Evolutionary conservation across 2,797 vertebrate species (phyloP).

Genomic region (Holocentrus rufus): DNA sequence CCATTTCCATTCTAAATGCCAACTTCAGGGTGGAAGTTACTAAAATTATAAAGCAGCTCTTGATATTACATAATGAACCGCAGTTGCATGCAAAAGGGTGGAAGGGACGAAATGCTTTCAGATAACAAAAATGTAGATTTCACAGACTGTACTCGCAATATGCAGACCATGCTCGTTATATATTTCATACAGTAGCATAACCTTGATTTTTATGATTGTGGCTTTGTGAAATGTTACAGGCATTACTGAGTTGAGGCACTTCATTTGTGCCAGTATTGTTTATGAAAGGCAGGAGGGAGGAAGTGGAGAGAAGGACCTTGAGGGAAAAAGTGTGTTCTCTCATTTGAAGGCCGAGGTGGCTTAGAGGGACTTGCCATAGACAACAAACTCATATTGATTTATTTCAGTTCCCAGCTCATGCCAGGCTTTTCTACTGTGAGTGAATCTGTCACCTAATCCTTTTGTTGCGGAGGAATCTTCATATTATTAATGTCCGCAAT

Average conservation of each 20-base stretch:
- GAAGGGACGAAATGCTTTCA: not conserved
- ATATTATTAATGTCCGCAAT: not conserved
- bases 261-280: conserved; percentile 54
- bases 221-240: conserved; percentile 40
- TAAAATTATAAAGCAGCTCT: conserved; percentile 28
- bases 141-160: not conserved
- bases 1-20: conserved; percentile 40
- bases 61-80: conserved; percentile 7
- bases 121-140: conserved; percentile 15
- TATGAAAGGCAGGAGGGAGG: conserved; percentile 16
- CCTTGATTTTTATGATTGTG: conserved; percentile 37
- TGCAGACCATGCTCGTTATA: not conserved
- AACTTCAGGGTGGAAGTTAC: conserved; percentile 14
- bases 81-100: not conserved
- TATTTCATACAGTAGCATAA: not conserved
- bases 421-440: not conserved
- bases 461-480: not conserved
- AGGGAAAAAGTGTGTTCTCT: conserved; percentile 11
- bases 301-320: conserved; percentile 12
- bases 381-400: conserved; percentile 5
- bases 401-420: too few species aligned
- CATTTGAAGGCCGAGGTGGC: conserved; percentile 7
- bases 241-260: conserved; percentile 56
- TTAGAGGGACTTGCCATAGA: not conserved
- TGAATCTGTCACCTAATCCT: conserved; percentile 33